Conservation (phyloP, 2,888 invertebrate species). For the Peribatodes rhomboidaria region DNA sequence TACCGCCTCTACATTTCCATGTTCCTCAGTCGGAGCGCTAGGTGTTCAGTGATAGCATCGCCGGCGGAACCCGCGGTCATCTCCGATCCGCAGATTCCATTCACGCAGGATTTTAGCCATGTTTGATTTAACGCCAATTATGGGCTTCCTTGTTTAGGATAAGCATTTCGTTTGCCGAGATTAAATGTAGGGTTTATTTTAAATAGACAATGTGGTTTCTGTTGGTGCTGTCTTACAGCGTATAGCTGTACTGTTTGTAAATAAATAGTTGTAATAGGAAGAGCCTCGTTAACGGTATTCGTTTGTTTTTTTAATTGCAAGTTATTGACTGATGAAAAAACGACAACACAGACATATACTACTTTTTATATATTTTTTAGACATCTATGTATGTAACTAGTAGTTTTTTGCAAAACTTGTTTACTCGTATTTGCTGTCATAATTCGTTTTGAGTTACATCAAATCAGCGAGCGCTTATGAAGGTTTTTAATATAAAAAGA, state of each 20-base stretch:
- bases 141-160: slow-evolving; percentile 78
- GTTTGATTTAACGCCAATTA: slow-evolving; percentile 87
- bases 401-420: neutral
- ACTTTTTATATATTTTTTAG: too few species aligned
- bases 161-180: slow-evolving; percentile 30
- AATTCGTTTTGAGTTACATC: neutral
- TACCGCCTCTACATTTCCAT: slow-evolving; percentile 40
- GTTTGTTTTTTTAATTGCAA: neutral
- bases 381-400: too few species aligned
- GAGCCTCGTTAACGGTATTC: neutral
- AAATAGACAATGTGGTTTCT: slow-evolving; percentile 11
- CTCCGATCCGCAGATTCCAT: slow-evolving; percentile 83
- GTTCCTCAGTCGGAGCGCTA: slow-evolving; percentile 62
- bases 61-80: slow-evolving; percentile 81
- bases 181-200: slow-evolving; percentile 28
- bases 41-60: slow-evolving; percentile 82
- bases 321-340: neutral
- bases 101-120: slow-evolving; percentile 83
- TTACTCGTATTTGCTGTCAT: neutral
- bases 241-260: slow-evolving; percentile 3
- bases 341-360: too few species aligned
- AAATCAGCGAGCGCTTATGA: neutral
- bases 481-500: too few species aligned
- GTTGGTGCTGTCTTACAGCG: neutral
- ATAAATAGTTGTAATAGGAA: neutral